phyloP scores from a whole-genome alignment of 2,797 vertebrate species.

The Morelia viridis region DNA sequence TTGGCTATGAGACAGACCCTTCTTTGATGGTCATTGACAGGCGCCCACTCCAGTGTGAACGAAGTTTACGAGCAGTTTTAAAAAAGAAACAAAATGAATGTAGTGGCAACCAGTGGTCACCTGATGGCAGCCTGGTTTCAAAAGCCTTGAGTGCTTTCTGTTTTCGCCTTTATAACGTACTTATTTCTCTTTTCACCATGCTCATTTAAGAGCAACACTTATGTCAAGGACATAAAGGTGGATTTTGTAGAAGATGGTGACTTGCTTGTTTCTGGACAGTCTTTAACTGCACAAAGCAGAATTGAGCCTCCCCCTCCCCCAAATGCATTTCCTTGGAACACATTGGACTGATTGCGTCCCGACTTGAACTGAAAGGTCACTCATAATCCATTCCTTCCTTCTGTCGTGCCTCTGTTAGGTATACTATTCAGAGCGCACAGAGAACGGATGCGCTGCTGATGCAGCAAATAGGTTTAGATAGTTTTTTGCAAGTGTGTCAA shows the following conservation, averaged over 20 bases:
- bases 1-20: too few species aligned
- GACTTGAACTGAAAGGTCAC: not conserved
- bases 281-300: not conserved
- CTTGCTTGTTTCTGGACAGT: not conserved
- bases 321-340: not conserved
- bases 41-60: not conserved
- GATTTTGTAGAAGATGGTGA: not conserved
- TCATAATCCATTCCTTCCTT: not conserved
- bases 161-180: not conserved
- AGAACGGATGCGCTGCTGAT: not conserved
- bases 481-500: not conserved
- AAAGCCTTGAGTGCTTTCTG: not conserved
- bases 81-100: not conserved
- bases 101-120: constrained; percentile 28
- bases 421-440: not conserved
- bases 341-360: not conserved
- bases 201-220: not conserved
- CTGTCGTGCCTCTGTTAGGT: not conserved
- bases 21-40: not conserved
- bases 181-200: not conserved
- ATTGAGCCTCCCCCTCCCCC: not conserved
- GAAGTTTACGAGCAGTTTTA: not conserved
- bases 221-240: not conserved
- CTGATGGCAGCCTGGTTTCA: constrained; percentile 60
- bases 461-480: not conserved